These are phyloP conservation scores for Pipistrellus pipistrellus DNA, from an alignment of 2,797 vertebrate species.

Conservation along the genomic window DNA sequence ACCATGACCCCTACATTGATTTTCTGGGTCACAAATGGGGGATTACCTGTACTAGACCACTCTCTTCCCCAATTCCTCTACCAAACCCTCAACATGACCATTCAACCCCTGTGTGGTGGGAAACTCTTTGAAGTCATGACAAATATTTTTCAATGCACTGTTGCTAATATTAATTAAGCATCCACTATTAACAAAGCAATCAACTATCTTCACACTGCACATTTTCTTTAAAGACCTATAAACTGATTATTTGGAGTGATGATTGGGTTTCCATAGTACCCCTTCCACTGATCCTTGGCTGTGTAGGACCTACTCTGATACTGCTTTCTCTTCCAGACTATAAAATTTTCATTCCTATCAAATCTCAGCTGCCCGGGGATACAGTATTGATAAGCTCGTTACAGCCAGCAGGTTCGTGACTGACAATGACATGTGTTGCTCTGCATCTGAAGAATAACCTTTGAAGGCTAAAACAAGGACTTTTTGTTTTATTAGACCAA, in stretches of 20 bases:
- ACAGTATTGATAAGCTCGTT: constrained; percentile 36
- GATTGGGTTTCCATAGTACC: background rate
- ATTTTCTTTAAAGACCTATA: background rate
- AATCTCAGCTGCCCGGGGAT: constrained; percentile 25
- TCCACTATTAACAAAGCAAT: background rate
- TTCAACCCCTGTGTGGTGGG: background rate
- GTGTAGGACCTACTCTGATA: background rate
- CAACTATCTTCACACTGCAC: background rate
- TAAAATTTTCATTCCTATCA: constrained; percentile 18
- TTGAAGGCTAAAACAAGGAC: constrained; percentile 50
- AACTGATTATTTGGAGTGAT: background rate
- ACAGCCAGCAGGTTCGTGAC: constrained; percentile 36
- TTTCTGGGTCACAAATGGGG: background rate
- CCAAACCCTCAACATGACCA: background rate
- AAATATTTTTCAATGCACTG: background rate
- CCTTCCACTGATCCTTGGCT: background rate
- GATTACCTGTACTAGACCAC: background rate
- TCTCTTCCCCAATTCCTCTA: background rate
- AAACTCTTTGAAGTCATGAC: constrained; percentile 28
- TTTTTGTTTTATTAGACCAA: constrained; percentile 37
- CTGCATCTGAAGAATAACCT: constrained; percentile 55
- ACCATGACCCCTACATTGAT: background rate
- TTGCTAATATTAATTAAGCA: constrained; percentile 22
- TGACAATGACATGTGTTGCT: background rate
- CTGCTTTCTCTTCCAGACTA: background rate